Evolutionary conservation across 1,140 invertebrate genomes (phyloP).

Genomic region (Drosophila nikananu): DNA sequence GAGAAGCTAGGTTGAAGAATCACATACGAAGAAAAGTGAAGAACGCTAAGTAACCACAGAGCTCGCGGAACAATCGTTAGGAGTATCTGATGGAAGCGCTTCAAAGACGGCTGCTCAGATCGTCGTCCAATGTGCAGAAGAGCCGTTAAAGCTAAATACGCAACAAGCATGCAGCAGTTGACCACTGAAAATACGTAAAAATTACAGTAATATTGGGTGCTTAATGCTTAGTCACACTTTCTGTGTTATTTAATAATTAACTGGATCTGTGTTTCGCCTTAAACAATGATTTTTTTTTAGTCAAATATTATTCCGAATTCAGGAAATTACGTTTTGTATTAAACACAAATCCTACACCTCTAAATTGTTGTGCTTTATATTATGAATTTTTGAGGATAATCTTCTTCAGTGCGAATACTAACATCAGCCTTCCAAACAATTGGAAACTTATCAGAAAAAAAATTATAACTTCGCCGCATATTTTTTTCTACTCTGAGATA

Average conservation of each 20-base stretch:
- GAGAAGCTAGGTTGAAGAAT: constrained; percentile 68
- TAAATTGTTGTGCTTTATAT: too few relatives aligned
- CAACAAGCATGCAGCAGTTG: constrained; percentile 67
- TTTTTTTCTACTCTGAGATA: too few relatives aligned
- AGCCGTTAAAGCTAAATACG: constrained; percentile 60
- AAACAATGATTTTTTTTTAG: too few relatives aligned
- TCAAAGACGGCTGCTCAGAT: constrained; percentile 56
- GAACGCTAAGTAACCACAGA: constrained; percentile 60
- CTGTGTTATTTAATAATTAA: neutral
- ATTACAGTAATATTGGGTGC: neutral
- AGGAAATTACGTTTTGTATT: too few relatives aligned
- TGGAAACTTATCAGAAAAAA: too few relatives aligned
- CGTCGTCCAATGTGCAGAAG: constrained; percentile 62
- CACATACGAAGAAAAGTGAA: constrained; percentile 66
- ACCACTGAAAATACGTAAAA: constrained; percentile 34
- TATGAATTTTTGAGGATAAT: too few relatives aligned
- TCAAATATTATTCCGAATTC: neutral
- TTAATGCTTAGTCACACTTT: neutral
- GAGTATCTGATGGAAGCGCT: constrained; percentile 55
- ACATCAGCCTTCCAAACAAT: too few relatives aligned
- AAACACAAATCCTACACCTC: too few relatives aligned
- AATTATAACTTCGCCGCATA: too few relatives aligned
- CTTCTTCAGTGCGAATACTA: too few relatives aligned
- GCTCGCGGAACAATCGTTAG: constrained; percentile 60
- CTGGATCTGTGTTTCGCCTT: neutral